These are phyloP conservation scores for Apodemus speciosus DNA, from an alignment of 2,113 vertebrate species.

Conservation along the genomic window DNA sequence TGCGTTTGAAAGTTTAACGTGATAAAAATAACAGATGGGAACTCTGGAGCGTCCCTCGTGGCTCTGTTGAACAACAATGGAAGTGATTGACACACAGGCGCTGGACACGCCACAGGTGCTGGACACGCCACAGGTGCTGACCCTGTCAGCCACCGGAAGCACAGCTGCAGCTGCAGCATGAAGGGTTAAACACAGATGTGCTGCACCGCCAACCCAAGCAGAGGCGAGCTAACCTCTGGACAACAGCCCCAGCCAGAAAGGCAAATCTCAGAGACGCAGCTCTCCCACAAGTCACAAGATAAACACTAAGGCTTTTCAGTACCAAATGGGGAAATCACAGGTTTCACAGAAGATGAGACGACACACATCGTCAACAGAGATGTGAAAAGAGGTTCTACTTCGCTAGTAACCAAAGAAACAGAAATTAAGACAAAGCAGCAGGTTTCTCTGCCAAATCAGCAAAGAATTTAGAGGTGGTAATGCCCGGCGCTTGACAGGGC, in stretches of 20 bases:
- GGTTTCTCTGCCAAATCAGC: conserved; percentile 45
- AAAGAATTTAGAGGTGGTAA: not conserved
- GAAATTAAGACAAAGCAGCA: conserved; percentile 50
- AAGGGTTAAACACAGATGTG: not conserved
- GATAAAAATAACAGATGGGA: not conserved
- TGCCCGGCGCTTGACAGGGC: not conserved
- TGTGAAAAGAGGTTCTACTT: conserved; percentile 52
- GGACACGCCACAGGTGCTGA: not conserved
- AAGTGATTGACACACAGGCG: not conserved
- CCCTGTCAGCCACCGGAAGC: not conserved
- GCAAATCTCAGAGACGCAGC: not conserved
- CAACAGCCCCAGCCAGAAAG: conserved; percentile 3
- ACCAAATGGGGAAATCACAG: conserved; percentile 55
- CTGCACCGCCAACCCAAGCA: not conserved
- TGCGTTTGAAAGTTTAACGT: conserved; percentile 36
- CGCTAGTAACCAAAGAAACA: conserved; percentile 54
- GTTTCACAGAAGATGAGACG: conserved; percentile 57
- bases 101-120: too few relatives aligned
- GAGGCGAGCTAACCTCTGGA: not conserved
- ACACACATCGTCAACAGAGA: conserved; percentile 55
- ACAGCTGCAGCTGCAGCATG: not conserved
- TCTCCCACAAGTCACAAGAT: conserved; percentile 42
- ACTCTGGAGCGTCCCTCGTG: not conserved
- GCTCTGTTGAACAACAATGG: not conserved
- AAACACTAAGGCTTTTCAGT: conserved; percentile 56